These are phyloP conservation scores for Temnothorax curvispinosus DNA, from an alignment of 1,140 invertebrate genomes.

Conservation along the genomic window DNA sequence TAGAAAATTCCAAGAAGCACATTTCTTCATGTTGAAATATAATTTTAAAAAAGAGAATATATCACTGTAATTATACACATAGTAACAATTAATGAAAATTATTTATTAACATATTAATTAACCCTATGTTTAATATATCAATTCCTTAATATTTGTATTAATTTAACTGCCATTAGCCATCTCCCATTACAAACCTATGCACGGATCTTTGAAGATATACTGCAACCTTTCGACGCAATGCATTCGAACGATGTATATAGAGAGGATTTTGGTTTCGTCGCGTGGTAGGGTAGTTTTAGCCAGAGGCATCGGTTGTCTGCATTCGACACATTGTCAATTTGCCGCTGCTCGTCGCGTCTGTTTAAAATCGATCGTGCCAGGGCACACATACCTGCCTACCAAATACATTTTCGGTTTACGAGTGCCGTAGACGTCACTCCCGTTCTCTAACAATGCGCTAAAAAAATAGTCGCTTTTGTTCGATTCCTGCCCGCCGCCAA, in stretches of 20 bases:
- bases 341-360: conserved; percentile 77
- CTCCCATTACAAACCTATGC: not conserved
- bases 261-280: conserved; percentile 60
- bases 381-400: conserved; percentile 72
- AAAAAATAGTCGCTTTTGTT: conserved; percentile 58
- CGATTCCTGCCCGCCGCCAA: conserved; percentile 7
- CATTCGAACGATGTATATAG: not conserved
- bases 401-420: conserved; percentile 63
- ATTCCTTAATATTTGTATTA: not conserved
- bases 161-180: not conserved
- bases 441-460: conserved; percentile 53
- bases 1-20: no score
- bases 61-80: not conserved
- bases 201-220: not conserved
- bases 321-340: conserved; percentile 85
- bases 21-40: no score
- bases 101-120: not conserved
- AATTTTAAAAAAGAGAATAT: no score
- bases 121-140: no score
- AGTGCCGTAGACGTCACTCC: conserved; percentile 56
- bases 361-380: conserved; percentile 83
- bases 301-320: conserved; percentile 81
- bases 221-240: not conserved
- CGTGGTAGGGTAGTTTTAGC: conserved; percentile 78
- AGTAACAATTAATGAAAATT: not conserved